Evolutionary conservation across 2,113 vertebrate genomes (phyloP), one percentile per base, ranked within the genome.

Genomic region (Myiozetetes cayanensis): DNA sequence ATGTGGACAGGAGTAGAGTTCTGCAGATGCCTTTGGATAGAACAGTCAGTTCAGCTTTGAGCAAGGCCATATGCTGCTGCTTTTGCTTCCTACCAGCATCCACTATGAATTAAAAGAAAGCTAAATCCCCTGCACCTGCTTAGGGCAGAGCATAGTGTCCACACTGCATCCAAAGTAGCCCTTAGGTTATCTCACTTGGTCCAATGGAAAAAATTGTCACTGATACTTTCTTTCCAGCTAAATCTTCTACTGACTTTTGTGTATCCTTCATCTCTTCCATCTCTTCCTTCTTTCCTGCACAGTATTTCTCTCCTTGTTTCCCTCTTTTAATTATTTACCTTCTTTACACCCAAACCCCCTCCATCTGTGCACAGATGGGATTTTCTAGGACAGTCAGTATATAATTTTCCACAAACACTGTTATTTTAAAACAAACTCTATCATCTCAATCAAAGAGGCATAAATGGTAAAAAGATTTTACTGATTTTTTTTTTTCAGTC

Each of bases 351-450:
- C 19, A 5, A 27, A 73, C 89, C 50, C 50, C 44, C 73, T 89
- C 67, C 73, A 55, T 87, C 1, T 72, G 46, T 86, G 84, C 89
- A 93, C 94, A 92, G 80, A 77, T 92, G 91, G 89, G 72, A 80
- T 92, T 94, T 94, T 93, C 85, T 92, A 73, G 88, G 91, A 93
- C 89, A 93, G 59, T 83, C 67, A 46, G 35, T 94, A 55, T 79
- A 53, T 90, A 46, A 74, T 74, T 74, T 88, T 81, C 37, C 46
- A 71, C 49, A 74, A 80, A 77, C 52, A 25, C 61, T 79, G 56
- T 91, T 97, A 76, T 71, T 95, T 85, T 84, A 94, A 92, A 92
- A 65, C 63, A 88, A 90, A 86, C n/a, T 65, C 6, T 2, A 86
- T 83, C 58, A 88, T 93, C 71, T 92, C 75, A 77, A 46, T 83